A percentile compares a stretch with the other conserved stretches of the same genome.
Evolutionary conservation across 2,797 vertebrate genomes (phyloP).

Genomic region (Podargus strigoides): DNA sequence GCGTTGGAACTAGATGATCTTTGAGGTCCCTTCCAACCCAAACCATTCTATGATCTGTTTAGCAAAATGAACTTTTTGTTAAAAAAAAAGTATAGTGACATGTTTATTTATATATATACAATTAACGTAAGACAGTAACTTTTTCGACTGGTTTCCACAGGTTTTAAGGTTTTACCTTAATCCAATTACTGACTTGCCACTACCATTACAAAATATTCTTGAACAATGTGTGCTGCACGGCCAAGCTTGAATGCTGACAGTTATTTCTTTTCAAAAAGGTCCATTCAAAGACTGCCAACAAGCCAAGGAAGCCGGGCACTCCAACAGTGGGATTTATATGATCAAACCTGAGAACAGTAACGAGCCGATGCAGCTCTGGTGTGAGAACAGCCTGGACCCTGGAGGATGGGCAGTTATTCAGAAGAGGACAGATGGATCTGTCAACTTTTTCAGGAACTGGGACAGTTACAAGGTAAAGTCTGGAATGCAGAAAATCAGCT

Average conservation of each 20-base stretch:
- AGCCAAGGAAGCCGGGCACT: slow-evolving; percentile 88
- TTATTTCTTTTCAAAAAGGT: slow-evolving; percentile 73
- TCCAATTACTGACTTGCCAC: neutral
- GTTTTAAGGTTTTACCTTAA: neutral
- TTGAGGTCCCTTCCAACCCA: too few relatives aligned
- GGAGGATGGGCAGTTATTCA: slow-evolving; percentile 98
- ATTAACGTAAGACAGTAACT: neutral
- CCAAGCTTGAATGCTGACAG: neutral
- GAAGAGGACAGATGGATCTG: slow-evolving; percentile 90
- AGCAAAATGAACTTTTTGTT: neutral
- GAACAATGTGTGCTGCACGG: neutral
- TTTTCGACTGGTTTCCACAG: neutral
- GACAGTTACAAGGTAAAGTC: slow-evolving; percentile 92
- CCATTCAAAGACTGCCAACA: slow-evolving; percentile 94
- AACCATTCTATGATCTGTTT: neutral
- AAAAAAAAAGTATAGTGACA: neutral
- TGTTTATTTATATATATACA: neutral
- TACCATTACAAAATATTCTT: neutral
- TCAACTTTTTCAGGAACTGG: slow-evolving; percentile 99
- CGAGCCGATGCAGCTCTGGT: slow-evolving; percentile 90
- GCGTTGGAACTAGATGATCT: too few relatives aligned
- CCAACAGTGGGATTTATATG: slow-evolving; percentile 92
- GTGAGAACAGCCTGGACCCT: slow-evolving; percentile 92
- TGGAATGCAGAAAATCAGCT: neutral
- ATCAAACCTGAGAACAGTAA: slow-evolving; percentile 86